Base-by-base conservation (phyloP, 1,140 invertebrate species). In the Macrobrachium rosenbergii region DNA sequence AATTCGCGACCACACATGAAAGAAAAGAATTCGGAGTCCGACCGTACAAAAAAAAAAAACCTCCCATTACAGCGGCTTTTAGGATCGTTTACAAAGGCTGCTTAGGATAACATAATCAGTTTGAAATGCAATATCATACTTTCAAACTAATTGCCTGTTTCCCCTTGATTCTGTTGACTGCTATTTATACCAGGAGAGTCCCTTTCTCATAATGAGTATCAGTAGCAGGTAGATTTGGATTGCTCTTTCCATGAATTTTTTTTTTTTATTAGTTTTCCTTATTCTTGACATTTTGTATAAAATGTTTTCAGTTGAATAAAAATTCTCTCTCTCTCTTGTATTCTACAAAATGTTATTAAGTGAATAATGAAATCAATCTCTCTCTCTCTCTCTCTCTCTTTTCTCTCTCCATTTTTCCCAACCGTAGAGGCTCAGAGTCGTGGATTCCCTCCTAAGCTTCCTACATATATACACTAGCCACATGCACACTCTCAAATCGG, bases 241-340 rank as follows among this genome's bases (percentile, higher is more conserved):
- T 75, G 73, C 23, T 45, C 19, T n/a, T 45, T 37, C 37, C 37
- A 16, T 52, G 11, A 3, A 52, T 19, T 3, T 16, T 52, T n/a
- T 19, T 75, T 75, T 52, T 75, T 75, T 19, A 2, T 75, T 19
- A 75, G 28, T 52, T 52, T 52, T 75, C 17, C 45, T 75, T 75
- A 45, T 45, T 75, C 58, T 19, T 11, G 73, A 16, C 73, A 75
- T 17, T 75, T 75, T 8, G 6, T 12, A 45, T 5, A 37, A 3
- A 73, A 16, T 28, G 69, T 23, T 73, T 23, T 5, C 0, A 2
- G 23, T 28, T 73, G 14, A 37, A 37, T 16, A 23, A 16, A 1
- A 21, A 11, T 5, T 69, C n/a, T 69, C 28, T 37, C 28, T 37
- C 28, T 37, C 28, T 37, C 28, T 37, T 3, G n/a, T n/a, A n/a